phyloP scores from a whole-genome alignment of 1,140 invertebrate genomes.

The Penaeus vannamei region DNA sequence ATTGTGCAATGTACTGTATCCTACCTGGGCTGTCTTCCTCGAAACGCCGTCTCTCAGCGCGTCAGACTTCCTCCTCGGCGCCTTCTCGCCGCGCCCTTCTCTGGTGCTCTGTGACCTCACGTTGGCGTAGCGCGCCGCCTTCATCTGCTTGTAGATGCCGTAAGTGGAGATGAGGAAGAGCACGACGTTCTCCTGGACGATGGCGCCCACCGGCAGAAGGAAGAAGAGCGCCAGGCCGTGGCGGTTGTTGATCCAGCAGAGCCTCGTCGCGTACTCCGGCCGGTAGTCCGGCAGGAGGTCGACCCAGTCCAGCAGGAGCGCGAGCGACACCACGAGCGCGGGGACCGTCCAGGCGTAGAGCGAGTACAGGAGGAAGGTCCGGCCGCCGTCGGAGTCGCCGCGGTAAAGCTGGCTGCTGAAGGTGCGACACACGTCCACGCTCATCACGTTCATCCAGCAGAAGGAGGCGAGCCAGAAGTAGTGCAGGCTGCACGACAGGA shows the following conservation, averaged over 20 bases:
- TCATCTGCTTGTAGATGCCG: conserved; percentile 64
- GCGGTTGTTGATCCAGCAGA: conserved; percentile 67
- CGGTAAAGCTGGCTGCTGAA: conserved; percentile 70
- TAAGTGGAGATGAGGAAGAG: conserved; percentile 72
- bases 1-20: not conserved
- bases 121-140: conserved; percentile 58
- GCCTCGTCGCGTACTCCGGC: conserved; percentile 32
- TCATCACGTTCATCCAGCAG: conserved; percentile 97
- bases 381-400: conserved; percentile 7
- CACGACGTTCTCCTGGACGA: conserved; percentile 71
- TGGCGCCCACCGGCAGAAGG: conserved; percentile 71
- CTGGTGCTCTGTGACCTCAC: conserved; percentile 56
- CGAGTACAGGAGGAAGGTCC: conserved; percentile 69
- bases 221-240: conserved; percentile 71
- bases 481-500: conserved; percentile 85
- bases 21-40: not conserved
- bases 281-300: conserved; percentile 58
- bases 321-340: conserved; percentile 68
- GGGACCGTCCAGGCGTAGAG: conserved; percentile 71
- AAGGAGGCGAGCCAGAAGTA: conserved; percentile 95
- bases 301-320: conserved; percentile 70
- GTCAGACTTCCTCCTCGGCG: not conserved
- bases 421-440: conserved; percentile 95
- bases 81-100: not conserved
- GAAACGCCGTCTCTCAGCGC: not conserved